Base-by-base conservation (phyloP, 1,140 invertebrate species). In the Xylocopa sonorina region DNA sequence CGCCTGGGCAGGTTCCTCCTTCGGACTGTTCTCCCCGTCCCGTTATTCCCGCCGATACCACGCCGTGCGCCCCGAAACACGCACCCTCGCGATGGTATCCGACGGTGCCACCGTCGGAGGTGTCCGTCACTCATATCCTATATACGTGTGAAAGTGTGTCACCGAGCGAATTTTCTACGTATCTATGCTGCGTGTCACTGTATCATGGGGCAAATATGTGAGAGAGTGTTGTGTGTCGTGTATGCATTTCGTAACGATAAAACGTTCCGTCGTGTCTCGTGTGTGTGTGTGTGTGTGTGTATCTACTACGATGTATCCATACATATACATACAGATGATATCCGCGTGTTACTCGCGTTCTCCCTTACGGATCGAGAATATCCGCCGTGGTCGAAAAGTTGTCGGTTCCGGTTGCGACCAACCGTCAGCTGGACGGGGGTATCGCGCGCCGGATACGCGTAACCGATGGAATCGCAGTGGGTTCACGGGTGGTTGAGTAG, bases 401-500 rank as follows among this genome's bases (percentile, higher is more conserved):
- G n/a, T n/a, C n/a, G 50, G 21, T 27, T 68, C 72, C 51, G 60
- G 68, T 57, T 73, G 48, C 82, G 68, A 78, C 66, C 82, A 64
- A 58, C 69, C 81, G 55, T 83, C 83, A 81, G 66, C 57, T 77
- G 83, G 72, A 81, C 83, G 83, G 69, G 51, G 58, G n/a, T n/a
- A 66, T 75, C 77, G 58, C 48, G 21, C 38, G 64, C 76, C 82
- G 76, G 71, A 62, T 83, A 73, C 46, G 32, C 7, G 34, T 57
- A 77, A 85, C 82, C 66, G 82, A 69, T 78, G 83, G 82, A 84
- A 84, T 85, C 63, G 78, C 71, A 71, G 50, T 84, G 78, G 60
- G 77, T 84, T 75, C 51, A 67, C 60, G 71, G 72, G 34, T 77
- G 72, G 66, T 73, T 32, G 75, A 41, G 24, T 57, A 43, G 46